Evolutionary conservation across 2,888 invertebrate species (phyloP).

Genomic region (Rhingia rostrata): DNA sequence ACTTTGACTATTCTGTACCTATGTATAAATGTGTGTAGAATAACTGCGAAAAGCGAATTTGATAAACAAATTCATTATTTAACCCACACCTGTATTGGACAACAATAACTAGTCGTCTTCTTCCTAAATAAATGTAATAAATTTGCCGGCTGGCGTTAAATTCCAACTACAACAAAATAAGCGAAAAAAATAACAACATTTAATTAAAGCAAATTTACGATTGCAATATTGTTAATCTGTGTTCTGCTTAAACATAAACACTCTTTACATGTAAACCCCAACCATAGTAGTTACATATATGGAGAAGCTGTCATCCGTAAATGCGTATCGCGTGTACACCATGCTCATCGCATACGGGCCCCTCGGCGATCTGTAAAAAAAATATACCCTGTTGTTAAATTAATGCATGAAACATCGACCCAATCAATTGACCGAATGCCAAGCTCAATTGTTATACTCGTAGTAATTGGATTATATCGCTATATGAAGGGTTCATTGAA

Average conservation of each 20-base stretch:
- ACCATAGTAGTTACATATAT: not conserved
- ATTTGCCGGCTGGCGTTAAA: slow-evolving; percentile 48
- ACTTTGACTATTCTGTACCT: slow-evolving; percentile 36
- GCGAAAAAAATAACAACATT: slow-evolving; percentile 16
- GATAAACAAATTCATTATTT: slow-evolving; percentile 35
- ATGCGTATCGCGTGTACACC: slow-evolving; percentile 69
- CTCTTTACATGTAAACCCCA: slow-evolving; percentile 30
- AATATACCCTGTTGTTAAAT: slow-evolving; percentile 64
- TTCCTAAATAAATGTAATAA: slow-evolving; percentile 55
- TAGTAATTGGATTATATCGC: slow-evolving; percentile 71
- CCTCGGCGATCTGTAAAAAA: slow-evolving; percentile 36
- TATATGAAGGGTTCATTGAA: slow-evolving; percentile 70
- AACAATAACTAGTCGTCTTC: slow-evolving; percentile 48
- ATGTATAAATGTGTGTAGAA: slow-evolving; percentile 12
- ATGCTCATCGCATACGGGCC: slow-evolving; percentile 32
- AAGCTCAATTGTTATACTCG: slow-evolving; percentile 67
- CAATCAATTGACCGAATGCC: slow-evolving; percentile 73
- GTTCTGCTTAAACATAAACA: slow-evolving; percentile 43
- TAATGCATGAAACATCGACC: slow-evolving; percentile 71
- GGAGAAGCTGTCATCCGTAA: slow-evolving; percentile 59
- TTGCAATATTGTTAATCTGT: slow-evolving; percentile 36
- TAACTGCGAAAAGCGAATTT: slow-evolving; percentile 21
- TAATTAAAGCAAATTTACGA: slow-evolving; percentile 61
- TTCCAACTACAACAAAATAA: slow-evolving; percentile 1
- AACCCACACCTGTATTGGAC: slow-evolving; percentile 56